A percentile compares a stretch with the other conserved stretches of the same genome.
Evolutionary conservation across 2,888 invertebrate genomes (phyloP).

Genomic region (Dasypolia templi): DNA sequence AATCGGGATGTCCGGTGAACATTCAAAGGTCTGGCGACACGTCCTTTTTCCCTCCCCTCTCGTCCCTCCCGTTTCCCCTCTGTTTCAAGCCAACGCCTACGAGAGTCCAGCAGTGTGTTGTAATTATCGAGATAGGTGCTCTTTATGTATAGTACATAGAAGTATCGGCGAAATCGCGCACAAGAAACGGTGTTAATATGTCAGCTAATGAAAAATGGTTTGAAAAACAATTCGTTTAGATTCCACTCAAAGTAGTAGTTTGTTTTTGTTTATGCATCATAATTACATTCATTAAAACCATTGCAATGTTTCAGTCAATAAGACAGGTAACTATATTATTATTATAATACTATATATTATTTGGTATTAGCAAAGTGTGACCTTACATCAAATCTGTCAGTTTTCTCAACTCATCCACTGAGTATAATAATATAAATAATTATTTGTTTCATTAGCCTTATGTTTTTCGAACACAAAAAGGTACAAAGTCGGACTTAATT

Average conservation of each 20-base stretch:
- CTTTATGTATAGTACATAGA: conserved; percentile 48
- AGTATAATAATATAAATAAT: not conserved
- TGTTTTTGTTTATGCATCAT: not conserved
- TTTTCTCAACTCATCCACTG: not conserved
- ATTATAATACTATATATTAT: too few relatives aligned
- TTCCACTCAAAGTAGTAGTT: too few relatives aligned
- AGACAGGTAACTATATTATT: too few relatives aligned
- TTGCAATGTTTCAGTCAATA: not conserved
- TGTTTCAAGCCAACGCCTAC: conserved; percentile 60
- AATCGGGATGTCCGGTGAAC: conserved; percentile 48
- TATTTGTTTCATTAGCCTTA: not conserved
- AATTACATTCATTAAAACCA: not conserved
- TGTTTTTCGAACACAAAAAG: too few relatives aligned
- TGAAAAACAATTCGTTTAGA: not conserved
- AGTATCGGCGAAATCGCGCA: conserved; percentile 35
- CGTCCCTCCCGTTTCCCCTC: conserved; percentile 13
- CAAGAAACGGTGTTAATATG: not conserved
- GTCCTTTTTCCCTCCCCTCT: conserved; percentile 21
- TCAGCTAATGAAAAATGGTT: not conserved
- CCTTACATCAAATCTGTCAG: not conserved
- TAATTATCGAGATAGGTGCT: conserved; percentile 65
- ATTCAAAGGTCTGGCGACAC: conserved; percentile 51
- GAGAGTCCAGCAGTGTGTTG: conserved; percentile 58
- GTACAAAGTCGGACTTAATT: too few relatives aligned
- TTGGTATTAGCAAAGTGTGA: too few relatives aligned